These are phyloP conservation scores for Cyphomyrus plagiostoma DNA, from an alignment of 2,113 vertebrate genomes.

Conservation along the genomic window DNA sequence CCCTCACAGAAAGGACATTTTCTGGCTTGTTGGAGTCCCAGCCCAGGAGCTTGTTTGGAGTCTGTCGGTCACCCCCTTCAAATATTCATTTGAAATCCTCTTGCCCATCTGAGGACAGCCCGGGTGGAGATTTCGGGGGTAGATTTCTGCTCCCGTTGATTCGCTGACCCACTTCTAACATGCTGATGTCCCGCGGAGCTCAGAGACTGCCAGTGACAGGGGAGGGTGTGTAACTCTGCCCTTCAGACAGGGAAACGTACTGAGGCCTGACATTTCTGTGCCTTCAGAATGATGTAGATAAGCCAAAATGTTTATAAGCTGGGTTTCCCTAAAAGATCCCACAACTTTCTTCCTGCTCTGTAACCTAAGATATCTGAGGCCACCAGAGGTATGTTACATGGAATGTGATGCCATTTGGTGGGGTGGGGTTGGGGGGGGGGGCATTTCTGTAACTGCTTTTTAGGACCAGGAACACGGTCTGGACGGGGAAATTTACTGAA, in stretches of 20 bases:
- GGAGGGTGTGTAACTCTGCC: not conserved
- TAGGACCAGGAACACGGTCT: not conserved
- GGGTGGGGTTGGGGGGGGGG: not conserved
- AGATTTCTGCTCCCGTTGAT: not conserved
- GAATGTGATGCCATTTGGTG: not conserved
- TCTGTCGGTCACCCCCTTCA: not conserved
- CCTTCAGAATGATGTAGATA: not conserved
- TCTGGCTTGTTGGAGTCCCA: not conserved
- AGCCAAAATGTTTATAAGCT: not conserved
- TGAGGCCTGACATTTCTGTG: not conserved
- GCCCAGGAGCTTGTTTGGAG: not conserved
- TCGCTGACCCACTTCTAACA: not conserved
- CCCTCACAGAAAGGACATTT: not conserved
- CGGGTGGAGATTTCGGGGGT: not conserved
- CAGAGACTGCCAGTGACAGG: not conserved
- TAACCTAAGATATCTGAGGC: not conserved
- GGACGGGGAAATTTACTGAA: not conserved
- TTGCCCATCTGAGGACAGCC: not conserved
- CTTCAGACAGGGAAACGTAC: not conserved
- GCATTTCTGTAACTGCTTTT: not conserved
- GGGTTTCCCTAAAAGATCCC: not conserved
- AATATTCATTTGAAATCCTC: not conserved
- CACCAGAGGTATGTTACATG: not conserved
- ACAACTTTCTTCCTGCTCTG: not conserved
- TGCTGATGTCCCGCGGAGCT: not conserved